Conservation (phyloP, 2,888 invertebrate species). For the Ectemnius lituratus region DNA sequence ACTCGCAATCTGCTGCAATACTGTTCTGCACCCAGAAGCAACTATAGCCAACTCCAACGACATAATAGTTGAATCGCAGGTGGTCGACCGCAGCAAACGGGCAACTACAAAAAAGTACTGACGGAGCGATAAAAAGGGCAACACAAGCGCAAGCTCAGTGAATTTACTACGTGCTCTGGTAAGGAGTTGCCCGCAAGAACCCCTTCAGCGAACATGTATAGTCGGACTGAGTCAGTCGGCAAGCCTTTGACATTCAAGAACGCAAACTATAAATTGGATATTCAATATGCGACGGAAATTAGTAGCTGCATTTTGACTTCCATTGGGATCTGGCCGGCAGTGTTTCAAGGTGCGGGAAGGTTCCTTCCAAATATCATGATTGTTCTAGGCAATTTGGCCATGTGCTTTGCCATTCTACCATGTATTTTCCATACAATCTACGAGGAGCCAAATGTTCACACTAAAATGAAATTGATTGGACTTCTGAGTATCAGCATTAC, state of each 20-base stretch:
- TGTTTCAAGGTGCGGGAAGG: not conserved
- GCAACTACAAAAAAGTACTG: too few species aligned
- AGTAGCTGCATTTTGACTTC: conserved; percentile 55
- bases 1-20: too few species aligned
- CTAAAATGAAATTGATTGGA: conserved; percentile 52
- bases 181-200: conserved; percentile 29
- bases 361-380: conserved; percentile 21
- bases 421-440: conserved; percentile 32
- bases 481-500: conserved; percentile 55
- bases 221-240: too few species aligned
- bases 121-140: conserved; percentile 52
- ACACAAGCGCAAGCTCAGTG: conserved; percentile 18
- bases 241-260: conserved; percentile 9
- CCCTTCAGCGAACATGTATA: conserved; percentile 17
- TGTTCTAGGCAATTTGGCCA: conserved; percentile 26
- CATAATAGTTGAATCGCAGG: too few species aligned
- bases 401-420: conserved; percentile 42
- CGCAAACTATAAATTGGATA: conserved; percentile 18
- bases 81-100: too few species aligned
- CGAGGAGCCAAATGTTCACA: conserved; percentile 16
- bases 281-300: conserved; percentile 39
- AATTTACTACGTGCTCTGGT: not conserved
- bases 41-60: too few species aligned
- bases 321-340: conserved; percentile 62
- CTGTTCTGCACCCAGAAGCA: too few species aligned